Conservation (phyloP, 2,888 invertebrate genomes). For the Hypomecis atomaria region DNA sequence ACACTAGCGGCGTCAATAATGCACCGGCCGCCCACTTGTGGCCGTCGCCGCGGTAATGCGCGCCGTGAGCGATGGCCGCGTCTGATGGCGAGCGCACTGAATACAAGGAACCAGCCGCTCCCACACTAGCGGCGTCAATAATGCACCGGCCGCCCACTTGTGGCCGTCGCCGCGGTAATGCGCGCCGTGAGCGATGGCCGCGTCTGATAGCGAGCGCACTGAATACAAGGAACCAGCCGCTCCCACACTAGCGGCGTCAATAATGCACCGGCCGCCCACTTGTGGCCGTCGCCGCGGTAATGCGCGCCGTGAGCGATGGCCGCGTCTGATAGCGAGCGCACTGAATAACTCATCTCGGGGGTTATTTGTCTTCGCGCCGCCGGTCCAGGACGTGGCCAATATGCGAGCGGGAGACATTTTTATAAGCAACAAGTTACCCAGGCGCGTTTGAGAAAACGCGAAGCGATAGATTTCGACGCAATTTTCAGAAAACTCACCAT, state of each 20-base stretch:
- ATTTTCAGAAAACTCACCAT: too few species aligned
- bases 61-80: conserved; percentile 13
- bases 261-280: conserved; percentile 13
- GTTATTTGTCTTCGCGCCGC: conserved; percentile 6
- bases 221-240: background rate
- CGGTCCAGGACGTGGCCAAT: conserved; percentile 1
- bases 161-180: conserved; percentile 7
- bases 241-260: conserved; percentile 4
- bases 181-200: conserved; percentile 12
- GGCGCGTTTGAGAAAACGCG: too few species aligned
- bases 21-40: too few species aligned
- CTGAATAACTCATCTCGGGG: conserved; percentile 19
- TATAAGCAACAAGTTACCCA: conserved; percentile 2
- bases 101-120: background rate
- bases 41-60: conserved; percentile 9
- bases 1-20: too few species aligned
- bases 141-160: conserved; percentile 12
- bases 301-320: conserved; percentile 15
- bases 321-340: background rate
- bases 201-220: background rate
- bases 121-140: conserved; percentile 6
- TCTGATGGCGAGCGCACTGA: conserved; percentile 1
- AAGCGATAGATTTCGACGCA: too few species aligned
- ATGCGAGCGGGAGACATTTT: background rate
- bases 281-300: background rate